phyloP scores from a whole-genome alignment of 2,888 invertebrate species.

The Drosophila sordidapex region DNA sequence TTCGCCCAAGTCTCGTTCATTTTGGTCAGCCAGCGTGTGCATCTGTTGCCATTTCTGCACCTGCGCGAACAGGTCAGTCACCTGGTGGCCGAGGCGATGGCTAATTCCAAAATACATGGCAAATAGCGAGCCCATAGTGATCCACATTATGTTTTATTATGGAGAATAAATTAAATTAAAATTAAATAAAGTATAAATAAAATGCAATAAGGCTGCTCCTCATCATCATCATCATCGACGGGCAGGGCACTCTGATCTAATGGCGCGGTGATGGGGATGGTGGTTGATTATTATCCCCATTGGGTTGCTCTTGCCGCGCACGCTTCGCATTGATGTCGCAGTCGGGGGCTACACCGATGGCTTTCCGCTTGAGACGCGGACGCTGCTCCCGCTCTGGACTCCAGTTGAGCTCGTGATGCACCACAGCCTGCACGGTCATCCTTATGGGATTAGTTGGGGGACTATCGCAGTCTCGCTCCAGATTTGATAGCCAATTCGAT shows the following conservation, averaged over 20 bases:
- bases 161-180: too few species aligned
- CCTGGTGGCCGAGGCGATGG: constrained; percentile 26
- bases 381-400: constrained; percentile 47
- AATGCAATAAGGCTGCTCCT: neutral
- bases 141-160: neutral
- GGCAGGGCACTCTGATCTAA: constrained; percentile 2
- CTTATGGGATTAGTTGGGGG: constrained; percentile 47
- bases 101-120: constrained; percentile 1
- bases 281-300: constrained; percentile 28
- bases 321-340: constrained; percentile 27
- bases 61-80: constrained; percentile 38
- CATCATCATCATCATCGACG: too few species aligned
- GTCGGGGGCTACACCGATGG: neutral
- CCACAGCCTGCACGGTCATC: constrained; percentile 60
- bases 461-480: constrained; percentile 41
- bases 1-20: constrained; percentile 35
- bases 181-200: neutral
- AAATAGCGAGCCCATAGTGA: neutral
- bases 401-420: constrained; percentile 78
- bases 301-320: neutral
- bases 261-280: constrained; percentile 4
- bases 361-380: neutral
- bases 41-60: constrained; percentile 6
- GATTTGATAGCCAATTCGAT: neutral
- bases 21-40: constrained; percentile 37